phyloP scores from a whole-genome alignment of 2,113 vertebrate species.

The Stegostoma tigrinum region DNA sequence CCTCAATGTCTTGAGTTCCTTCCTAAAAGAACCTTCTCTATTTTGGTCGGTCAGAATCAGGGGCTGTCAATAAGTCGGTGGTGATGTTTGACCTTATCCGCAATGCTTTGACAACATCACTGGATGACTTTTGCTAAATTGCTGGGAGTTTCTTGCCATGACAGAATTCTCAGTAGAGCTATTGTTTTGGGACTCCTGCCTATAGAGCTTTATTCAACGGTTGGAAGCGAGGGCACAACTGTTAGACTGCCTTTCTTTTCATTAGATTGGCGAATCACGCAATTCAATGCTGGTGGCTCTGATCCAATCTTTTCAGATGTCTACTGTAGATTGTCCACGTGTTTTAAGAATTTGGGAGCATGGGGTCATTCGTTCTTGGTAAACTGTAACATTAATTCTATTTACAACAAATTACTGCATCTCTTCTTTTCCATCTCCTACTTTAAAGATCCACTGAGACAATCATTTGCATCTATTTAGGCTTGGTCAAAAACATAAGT shows the following conservation, averaged over 20 bases:
- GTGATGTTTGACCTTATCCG: not conserved
- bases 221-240: not conserved
- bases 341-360: not conserved
- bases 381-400: not conserved
- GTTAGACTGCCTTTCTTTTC: not conserved
- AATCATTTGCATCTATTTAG: not conserved
- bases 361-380: not conserved
- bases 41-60: not conserved
- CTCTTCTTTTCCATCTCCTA: not conserved
- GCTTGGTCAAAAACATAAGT: not conserved
- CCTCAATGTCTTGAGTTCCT: not conserved
- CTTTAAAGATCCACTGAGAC: not conserved
- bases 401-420: not conserved
- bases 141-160: not conserved
- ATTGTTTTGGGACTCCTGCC: not conserved
- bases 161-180: not conserved
- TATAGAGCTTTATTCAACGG: not conserved
- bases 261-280: not conserved
- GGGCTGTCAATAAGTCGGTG: not conserved
- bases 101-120: not conserved
- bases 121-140: not conserved
- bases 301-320: not conserved
- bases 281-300: not conserved
- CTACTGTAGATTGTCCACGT: too few species aligned
- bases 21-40: not conserved